Evolutionary conservation across 2,797 vertebrate genomes (phyloP).

Genomic region (Phataginus tricuspis): DNA sequence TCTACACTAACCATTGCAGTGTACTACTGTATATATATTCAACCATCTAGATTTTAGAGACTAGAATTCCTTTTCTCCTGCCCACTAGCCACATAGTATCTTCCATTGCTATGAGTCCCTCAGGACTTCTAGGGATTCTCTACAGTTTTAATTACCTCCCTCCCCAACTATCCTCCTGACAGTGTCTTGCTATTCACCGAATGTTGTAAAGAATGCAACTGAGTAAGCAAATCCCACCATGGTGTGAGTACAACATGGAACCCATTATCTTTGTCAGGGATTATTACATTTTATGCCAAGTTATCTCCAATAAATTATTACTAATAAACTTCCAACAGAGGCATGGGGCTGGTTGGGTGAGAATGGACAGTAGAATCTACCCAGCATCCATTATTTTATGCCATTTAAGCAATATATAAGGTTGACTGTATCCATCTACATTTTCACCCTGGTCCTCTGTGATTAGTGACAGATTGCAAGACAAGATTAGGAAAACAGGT

Average conservation of each 20-base stretch:
- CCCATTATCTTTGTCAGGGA: background rate
- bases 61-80: background rate
- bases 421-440: background rate
- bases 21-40: background rate
- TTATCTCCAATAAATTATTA: background rate
- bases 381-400: background rate
- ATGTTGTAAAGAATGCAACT: background rate
- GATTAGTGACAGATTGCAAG: background rate
- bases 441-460: background rate
- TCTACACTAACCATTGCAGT: background rate
- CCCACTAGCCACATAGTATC: background rate
- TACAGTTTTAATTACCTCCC: background rate
- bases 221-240: background rate
- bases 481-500: background rate
- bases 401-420: background rate
- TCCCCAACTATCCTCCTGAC: background rate
- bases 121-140: background rate
- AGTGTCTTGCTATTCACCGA: background rate
- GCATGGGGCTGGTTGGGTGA: background rate
- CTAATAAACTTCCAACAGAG: background rate
- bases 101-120: background rate
- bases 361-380: background rate
- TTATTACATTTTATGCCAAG: background rate
- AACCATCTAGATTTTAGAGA: background rate
- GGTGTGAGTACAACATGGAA: background rate